Base-by-base conservation (phyloP, 2,113 vertebrate species). In the Potamarius usumacintae region DNA sequence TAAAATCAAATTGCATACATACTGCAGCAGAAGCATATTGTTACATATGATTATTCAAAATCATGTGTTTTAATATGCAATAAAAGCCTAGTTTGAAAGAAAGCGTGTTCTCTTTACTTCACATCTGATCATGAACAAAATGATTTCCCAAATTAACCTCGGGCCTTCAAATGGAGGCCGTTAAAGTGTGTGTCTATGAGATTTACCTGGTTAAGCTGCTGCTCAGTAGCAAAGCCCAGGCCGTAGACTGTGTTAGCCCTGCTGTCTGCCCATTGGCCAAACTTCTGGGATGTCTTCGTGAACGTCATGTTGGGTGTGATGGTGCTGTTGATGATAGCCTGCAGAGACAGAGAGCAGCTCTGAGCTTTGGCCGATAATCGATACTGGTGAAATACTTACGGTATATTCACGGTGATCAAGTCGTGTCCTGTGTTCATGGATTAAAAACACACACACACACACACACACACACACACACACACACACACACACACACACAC, bases 251-350 rank as follows among this genome's bases (percentile, higher is more conserved):
- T 99, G 95, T 99, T 99, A 87, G 98, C 98, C 0, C 98, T 90
- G 91, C 97, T 99, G 95, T 99, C 98, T 0, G 98, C 98, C 98
- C 98, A 99, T n/a, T 99, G 98, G 9, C 98, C 98, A 0, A 99
- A 99, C 89, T 99, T 99, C 94, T 99, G 98, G 0, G 98, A 99
- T 0, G 98, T 99, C 92, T 98, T 99, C 0, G 98, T 99, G 92
- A 99, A 99, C 34, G 97, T 97, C 98, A 99, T 99, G 94, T 98
- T 99, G 94, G 97, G 97, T 5, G 97, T 98, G 72, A 99, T 94
- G 0, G 96, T 98, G 93, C 98, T 99, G 94, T 99, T 99, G 93
- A 99, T 99, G 90, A 99, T 97, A 0, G 98, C 98, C 98, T 99
- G 91, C 0, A 81, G 55, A 90, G 78, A 83, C 34, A 93, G 48